phyloP scores from a whole-genome alignment of 2,797 vertebrate genomes.

The Parauchenoglanis ngamensis region DNA sequence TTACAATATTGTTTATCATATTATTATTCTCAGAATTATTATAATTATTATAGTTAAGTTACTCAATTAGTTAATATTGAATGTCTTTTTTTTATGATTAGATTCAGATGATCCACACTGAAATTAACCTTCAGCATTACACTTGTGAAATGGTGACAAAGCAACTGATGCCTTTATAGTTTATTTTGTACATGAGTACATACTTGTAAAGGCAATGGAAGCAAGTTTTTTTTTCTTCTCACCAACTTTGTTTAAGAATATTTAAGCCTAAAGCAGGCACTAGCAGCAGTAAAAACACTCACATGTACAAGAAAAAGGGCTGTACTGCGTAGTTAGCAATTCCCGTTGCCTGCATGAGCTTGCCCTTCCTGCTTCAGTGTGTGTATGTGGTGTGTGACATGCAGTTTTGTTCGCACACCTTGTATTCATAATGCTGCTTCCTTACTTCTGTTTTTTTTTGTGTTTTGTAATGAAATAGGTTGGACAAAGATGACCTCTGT shows the following conservation, averaged over 20 bases:
- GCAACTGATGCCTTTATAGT: not conserved
- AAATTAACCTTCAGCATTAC: not conserved
- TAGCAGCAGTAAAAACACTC: not conserved
- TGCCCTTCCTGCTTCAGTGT: conserved; percentile 22
- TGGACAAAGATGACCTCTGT: not conserved
- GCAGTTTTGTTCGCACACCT: not conserved
- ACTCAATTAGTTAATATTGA: not conserved
- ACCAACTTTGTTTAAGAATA: not conserved
- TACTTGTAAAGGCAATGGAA: too few relatives aligned
- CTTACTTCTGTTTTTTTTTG: not conserved
- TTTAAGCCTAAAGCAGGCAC: too few relatives aligned
- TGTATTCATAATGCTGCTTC: not conserved
- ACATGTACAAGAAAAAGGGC: not conserved
- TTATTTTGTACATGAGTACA: not conserved
- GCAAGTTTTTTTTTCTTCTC: not conserved
- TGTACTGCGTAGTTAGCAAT: conserved; percentile 26
- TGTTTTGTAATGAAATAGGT: conserved; percentile 15
- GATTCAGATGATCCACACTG: not conserved
- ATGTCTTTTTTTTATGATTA: not conserved
- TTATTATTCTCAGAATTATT: not conserved
- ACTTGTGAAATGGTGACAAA: not conserved
- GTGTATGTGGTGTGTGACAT: conserved; percentile 32
- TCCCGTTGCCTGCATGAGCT: conserved; percentile 42
- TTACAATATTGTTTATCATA: not conserved
- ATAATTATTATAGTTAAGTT: not conserved